Base-by-base conservation (phyloP, 1,140 invertebrate genomes). In the Solen grandis region DNA sequence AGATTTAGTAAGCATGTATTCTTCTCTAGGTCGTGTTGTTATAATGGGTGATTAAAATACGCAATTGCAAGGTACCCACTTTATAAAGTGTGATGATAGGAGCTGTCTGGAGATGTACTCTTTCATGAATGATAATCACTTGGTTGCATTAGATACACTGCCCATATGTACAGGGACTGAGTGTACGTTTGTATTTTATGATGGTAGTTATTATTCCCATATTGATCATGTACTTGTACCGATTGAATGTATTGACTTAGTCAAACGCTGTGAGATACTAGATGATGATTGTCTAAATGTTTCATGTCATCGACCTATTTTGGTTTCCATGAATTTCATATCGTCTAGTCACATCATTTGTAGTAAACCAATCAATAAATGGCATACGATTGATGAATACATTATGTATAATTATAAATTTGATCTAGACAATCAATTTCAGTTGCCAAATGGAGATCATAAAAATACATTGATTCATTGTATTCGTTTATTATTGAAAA, bases 11-110 rank as follows among this genome's bases (percentile, higher is more conserved):
- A 31, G 31, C 13, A 35, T 5, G 22, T 65, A 19, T 65, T 10
- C 19, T 2, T n/a, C 35, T 65, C 35, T 36, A 25, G 36, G 62
- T 36, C 35, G 16, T 2, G 19, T 65, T 2, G 10, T 65, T 5
- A 22, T 65, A 3, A 65, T 65, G 62, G 62, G 62, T 4, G 62
- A 65, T n/a, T 65, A n/a, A 22, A 65, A 65, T n/a, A 65, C 62
- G 13, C 33, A 65, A 65, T 8, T 1, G 4, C 10, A 36, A 4
- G 10, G 41, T 36, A 2, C 19, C 14, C 1, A 22, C 13, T 38
- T 22, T 5, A 31, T 36, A 22, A 5, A 22, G 4, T 36, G 35
- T 5, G 62, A 65, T 41, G 13, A 35, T 5, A 8, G 62, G 36
- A 22, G 62, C 2, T 2, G 41, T 5, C 5, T 41, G 16, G 16